phyloP scores from a whole-genome alignment of 2,113 vertebrate species.

The Lontra canadensis region DNA sequence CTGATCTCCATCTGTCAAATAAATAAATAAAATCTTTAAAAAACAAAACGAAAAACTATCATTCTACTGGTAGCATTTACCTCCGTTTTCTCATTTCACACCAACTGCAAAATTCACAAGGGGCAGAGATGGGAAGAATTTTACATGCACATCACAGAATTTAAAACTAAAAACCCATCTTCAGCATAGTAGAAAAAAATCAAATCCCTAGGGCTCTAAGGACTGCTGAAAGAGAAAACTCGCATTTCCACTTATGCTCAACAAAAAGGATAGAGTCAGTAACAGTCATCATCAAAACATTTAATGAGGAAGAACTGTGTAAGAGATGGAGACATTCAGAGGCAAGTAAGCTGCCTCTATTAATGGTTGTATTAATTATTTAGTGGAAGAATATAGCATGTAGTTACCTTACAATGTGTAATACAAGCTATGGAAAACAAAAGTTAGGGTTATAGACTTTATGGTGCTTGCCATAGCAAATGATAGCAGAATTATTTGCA shows the following conservation, averaged over 20 bases:
- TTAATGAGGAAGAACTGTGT: constrained; percentile 41
- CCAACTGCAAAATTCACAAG: background rate
- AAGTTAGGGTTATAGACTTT: constrained; percentile 70
- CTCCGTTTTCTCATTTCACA: background rate
- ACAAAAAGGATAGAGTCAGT: constrained; percentile 10
- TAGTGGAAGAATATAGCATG: constrained; percentile 48
- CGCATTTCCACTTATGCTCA: background rate
- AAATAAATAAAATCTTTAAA: too few relatives aligned
- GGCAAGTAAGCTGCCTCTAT: constrained; percentile 11
- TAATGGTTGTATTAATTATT: constrained; percentile 48
- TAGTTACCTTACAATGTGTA: constrained; percentile 68
- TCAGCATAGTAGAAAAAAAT: background rate
- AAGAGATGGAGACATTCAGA: background rate
- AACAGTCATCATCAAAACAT: background rate
- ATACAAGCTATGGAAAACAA: constrained; percentile 70
- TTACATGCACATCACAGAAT: background rate
- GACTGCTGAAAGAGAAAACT: background rate
- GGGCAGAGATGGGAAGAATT: background rate
- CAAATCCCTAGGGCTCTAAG: background rate
- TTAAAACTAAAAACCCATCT: background rate
- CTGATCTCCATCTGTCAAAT: too few relatives aligned
- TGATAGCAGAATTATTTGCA: constrained; percentile 64
- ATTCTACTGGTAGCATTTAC: background rate
- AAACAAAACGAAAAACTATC: background rate
- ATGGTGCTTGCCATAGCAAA: constrained; percentile 65